These are phyloP conservation scores for Darevskia mixta DNA, from an alignment of 2,797 vertebrate genomes.

Conservation along the genomic window DNA sequence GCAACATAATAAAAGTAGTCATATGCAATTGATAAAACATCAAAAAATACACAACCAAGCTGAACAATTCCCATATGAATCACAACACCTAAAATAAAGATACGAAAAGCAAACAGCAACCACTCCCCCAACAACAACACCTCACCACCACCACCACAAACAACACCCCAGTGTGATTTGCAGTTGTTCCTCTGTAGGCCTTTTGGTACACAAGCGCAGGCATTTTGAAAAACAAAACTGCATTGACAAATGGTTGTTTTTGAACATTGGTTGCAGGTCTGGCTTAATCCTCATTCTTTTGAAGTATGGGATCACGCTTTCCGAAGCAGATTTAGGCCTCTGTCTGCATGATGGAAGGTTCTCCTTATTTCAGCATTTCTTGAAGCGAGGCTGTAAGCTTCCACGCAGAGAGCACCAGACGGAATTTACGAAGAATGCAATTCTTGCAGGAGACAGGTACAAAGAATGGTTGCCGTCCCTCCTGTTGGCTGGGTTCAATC, in stretches of 20 bases:
- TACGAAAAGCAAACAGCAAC: too few species aligned
- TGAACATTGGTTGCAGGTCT: slow-evolving; percentile 60
- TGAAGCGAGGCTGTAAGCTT: slow-evolving; percentile 75
- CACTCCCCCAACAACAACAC: too few species aligned
- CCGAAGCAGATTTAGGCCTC: slow-evolving; percentile 76
- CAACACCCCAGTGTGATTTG: too few species aligned
- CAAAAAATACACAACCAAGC: too few species aligned
- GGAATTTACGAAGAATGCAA: slow-evolving; percentile 67
- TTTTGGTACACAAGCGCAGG: not conserved
- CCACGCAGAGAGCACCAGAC: slow-evolving; percentile 61
- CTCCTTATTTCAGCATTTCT: slow-evolving; percentile 76
- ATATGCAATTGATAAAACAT: too few species aligned
- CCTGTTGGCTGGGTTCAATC: slow-evolving; percentile 82
- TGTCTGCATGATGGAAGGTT: slow-evolving; percentile 78
- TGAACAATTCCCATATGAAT: too few species aligned
- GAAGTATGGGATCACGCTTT: slow-evolving; percentile 76
- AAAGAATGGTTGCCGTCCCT: slow-evolving; percentile 82
- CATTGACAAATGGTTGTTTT: slow-evolving; percentile 1
- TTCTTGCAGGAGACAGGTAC: slow-evolving; percentile 63
- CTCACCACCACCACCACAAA: too few species aligned
- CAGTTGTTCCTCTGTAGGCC: too few species aligned
- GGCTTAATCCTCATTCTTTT: slow-evolving; percentile 77
- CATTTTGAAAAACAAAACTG: not conserved
- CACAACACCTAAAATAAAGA: too few species aligned
- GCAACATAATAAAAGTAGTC: too few species aligned